phyloP scores from a whole-genome alignment of 2,113 vertebrate species.

The Gymnorhina tibicen region DNA sequence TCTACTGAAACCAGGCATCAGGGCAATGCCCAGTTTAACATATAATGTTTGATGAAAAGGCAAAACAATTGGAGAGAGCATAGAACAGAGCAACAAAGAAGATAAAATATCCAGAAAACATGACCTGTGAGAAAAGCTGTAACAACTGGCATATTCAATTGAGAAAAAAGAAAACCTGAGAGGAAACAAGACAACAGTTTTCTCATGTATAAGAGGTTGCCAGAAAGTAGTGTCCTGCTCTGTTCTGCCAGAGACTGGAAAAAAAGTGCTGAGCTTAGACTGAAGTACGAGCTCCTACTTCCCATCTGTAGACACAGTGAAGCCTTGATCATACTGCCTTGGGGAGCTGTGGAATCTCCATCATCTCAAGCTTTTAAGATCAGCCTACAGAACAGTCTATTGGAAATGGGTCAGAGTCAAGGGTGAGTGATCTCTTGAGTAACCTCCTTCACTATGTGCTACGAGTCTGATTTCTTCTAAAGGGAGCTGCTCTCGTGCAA shows the following conservation, averaged over 20 bases:
- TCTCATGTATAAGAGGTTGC: background rate
- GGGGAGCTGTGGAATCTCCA: background rate
- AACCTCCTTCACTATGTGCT: background rate
- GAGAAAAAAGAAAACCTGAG: background rate
- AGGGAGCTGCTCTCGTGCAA: background rate
- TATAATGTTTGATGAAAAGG: background rate
- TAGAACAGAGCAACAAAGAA: background rate
- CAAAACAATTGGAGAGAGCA: background rate
- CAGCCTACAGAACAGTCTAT: background rate
- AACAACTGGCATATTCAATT: background rate
- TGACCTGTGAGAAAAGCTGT: background rate
- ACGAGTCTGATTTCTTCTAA: background rate
- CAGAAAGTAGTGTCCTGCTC: background rate
- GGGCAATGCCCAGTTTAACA: background rate
- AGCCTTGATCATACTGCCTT: background rate
- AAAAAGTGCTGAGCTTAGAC: background rate
- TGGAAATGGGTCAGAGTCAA: background rate
- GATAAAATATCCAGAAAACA: background rate
- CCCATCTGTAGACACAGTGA: background rate
- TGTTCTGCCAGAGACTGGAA: background rate
- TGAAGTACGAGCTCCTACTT: background rate
- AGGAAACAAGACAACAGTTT: background rate
- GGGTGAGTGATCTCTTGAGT: background rate
- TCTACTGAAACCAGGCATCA: background rate
- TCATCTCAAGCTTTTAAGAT: background rate